Base-by-base conservation (phyloP, 1,140 invertebrate species). In the Eupristina koningsbergeri region DNA sequence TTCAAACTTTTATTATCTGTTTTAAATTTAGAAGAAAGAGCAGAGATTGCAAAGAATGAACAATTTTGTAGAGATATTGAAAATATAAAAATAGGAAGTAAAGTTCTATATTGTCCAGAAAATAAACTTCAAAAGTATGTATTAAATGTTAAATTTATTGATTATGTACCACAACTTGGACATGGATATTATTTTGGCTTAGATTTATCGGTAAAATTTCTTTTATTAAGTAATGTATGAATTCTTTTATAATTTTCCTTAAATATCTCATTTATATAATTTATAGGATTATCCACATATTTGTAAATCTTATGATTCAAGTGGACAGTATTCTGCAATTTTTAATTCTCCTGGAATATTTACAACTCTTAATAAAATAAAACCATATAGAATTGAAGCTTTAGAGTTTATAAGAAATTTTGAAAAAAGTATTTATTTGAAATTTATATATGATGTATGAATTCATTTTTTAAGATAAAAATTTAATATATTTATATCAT, bases 121-220 rank as follows among this genome's bases (percentile, higher is more conserved):
- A 31, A 63, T 63, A 85, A 77, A n/a, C 61, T 50, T 13, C 73
- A 75, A 74, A 89, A 85, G 69, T 89, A 86, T 87, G 89, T 87
- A 41, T 89, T 89, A 39, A 90, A 89, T 78, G 90, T 94, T 80
- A 93, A 91, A 86, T 94, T 92, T 85, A 93, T 94, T 77, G 94
- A 94, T 47, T 88, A 88, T 83, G 93, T 94, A 67, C 86, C 89
- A 80, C 92, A 94, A 79, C 86, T 94, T 34, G 93, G 93, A 58
- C 84, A 87, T 63, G 93, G 93, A 61, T 92, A 93, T 88, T 94
- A 93, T 87, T 94, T 93, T 90, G 94, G 93, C 41, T 88, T 94
- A 80, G 93, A 94, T 86, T 84, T 94, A 86, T 88, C 93, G 92
- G 94, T 94, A 92, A 92, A 89, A 75, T 79, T 45, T 69, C 67